Percentiles rank a stretch among this genome's conserved stretches.
Evolutionary conservation across 2,888 invertebrate genomes (phyloP).

Genomic region (Mythimna ferrago): DNA sequence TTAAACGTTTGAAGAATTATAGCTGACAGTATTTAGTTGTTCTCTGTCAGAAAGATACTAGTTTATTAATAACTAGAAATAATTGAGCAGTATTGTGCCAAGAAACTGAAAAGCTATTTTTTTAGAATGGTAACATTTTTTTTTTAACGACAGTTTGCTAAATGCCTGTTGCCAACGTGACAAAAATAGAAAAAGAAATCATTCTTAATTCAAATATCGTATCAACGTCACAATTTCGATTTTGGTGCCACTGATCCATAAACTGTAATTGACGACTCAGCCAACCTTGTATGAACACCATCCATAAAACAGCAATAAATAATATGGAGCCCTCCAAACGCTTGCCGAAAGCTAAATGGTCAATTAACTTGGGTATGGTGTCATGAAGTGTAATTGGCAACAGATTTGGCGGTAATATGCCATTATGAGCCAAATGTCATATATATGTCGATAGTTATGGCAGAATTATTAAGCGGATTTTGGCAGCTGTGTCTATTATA

Average conservation of each 20-base stretch:
- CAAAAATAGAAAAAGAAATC: neutral
- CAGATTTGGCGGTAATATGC: slow-evolving; percentile 64
- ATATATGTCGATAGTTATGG: slow-evolving; percentile 37
- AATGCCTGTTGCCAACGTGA: neutral
- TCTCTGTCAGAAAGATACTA: neutral
- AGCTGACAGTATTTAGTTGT: slow-evolving; percentile 16
- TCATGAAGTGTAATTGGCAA: slow-evolving; percentile 59
- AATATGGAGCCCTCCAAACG: slow-evolving; percentile 50
- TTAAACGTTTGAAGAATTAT: slow-evolving; percentile 26
- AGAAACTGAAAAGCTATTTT: neutral
- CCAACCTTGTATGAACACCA: slow-evolving; percentile 30
- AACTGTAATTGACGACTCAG: slow-evolving; percentile 23
- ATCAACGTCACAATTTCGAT: slow-evolving; percentile 16
- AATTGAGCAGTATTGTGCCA: slow-evolving; percentile 26
- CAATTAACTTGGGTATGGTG: slow-evolving; percentile 61
- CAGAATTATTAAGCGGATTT: slow-evolving; percentile 43
- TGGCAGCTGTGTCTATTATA: slow-evolving; percentile 31
- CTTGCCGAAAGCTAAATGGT: slow-evolving; percentile 59
- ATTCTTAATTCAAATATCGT: neutral
- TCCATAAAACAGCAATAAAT: slow-evolving; percentile 61
- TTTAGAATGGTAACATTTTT: neutral
- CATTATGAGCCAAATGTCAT: slow-evolving; percentile 52
- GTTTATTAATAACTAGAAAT: slow-evolving; percentile 6
- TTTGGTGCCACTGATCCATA: slow-evolving; percentile 23
- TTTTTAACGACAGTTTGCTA: neutral